phyloP scores from a whole-genome alignment of 2,797 vertebrate species.

The Halcyon smyrnensis region DNA sequence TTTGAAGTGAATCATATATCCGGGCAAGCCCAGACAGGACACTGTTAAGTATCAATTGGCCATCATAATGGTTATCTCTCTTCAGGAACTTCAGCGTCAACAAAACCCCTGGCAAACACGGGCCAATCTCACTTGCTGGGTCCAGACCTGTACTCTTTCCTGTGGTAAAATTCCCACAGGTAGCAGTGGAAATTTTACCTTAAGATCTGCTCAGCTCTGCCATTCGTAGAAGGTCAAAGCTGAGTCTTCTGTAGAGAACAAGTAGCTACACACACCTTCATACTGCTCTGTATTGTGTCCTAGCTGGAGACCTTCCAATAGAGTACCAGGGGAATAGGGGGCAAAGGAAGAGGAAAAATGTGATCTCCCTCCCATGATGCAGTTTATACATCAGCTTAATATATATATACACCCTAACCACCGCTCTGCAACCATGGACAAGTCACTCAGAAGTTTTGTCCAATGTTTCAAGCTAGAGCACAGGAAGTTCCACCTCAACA shows the following conservation, averaged over 20 bases:
- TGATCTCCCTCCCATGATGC: accelerated
- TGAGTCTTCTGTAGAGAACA: background rate
- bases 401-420: background rate
- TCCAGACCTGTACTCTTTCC: constrained; percentile 2
- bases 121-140: background rate
- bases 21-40: constrained; percentile 48
- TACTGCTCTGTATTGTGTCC: background rate
- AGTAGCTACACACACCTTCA: background rate
- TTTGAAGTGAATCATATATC: constrained; percentile 41
- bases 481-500: too few species aligned
- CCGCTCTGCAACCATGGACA: accelerated
- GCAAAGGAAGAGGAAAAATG: background rate
- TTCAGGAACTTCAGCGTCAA: constrained; percentile 65
- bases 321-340: background rate
- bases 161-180: background rate
- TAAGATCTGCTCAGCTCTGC: background rate
- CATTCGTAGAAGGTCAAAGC: background rate
- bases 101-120: constrained; percentile 37
- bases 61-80: constrained; percentile 70
- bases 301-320: background rate
- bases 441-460: background rate
- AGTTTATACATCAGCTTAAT: background rate
- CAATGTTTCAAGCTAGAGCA: too few species aligned
- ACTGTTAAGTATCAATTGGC: constrained; percentile 48
- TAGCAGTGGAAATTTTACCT: background rate